Evolutionary conservation across 35 echinoderm and acorn worm species (phyloP), one percentile per base, ranked within the genome.

Genomic region (Diadema setosum): DNA sequence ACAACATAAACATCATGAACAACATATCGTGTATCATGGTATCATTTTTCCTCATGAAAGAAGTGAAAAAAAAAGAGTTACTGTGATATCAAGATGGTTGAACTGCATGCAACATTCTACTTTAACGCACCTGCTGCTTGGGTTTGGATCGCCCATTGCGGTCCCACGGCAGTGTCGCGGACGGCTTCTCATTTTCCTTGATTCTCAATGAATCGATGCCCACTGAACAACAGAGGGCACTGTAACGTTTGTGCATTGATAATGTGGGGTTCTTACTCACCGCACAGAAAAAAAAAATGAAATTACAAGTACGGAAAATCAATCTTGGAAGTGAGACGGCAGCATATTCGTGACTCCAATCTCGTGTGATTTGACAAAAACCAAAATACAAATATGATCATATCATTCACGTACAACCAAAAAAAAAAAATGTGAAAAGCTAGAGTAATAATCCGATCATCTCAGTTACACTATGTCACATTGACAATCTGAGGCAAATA

Each of bases 221-320:
- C 30, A 91, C 89, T 17, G 89, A 91, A 26, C 89, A 91, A 26
- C 89, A 91, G 32, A 91, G 67, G 64, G 82, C 84, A 34, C 89
- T 91, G 89, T 91, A 83, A 20, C 89, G 89, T 40, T 86, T 91
- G 60, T 91, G 75, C 83, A 75, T 85, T 29, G 61, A 82, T 14
- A 84, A 25, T 14, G n/a, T 60, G 85, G 25, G 15, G 67, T 52
- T 87, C 35, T 45, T 78, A 74, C 9, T 52, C 48, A 52, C 48
- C 9, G n/a, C 48, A 52, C 48, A 52, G 9, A 52, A 52, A n/a
- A 52, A 52, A 44, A 26, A 78, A 78, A 34, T 67, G 30, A 1
- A 34, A 67, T 26, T 26, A 59, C 63, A 5, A 67, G 11, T 33
- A 29, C 63, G 16, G 24, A 67, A 34, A 67, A 67, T n/a, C 16